Evolutionary conservation across 2,888 invertebrate species (phyloP), one percentile per base, ranked within the genome.

Genomic region (Lasius fuliginosus): DNA sequence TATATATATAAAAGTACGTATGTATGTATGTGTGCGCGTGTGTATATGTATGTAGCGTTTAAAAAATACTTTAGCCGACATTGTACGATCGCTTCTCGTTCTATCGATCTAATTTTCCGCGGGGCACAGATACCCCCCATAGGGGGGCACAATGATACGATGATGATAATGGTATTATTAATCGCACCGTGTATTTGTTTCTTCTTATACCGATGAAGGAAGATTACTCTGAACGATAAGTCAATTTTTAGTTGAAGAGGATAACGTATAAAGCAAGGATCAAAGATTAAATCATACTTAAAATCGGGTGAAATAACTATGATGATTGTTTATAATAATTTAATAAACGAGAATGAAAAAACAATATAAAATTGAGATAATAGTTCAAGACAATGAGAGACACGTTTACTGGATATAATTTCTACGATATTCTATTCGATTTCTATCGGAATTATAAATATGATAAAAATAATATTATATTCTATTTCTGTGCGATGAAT

Each of bases 71-170:
- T 49, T 33, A n/a, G 42, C 23, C 60, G 71, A 67, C 62, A 83
- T 83, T 84, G 77, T 84, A 64, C 82, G 83, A 89, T 89, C 74
- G 42, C 33, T 71, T 11, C 60, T 89, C 77, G 83, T 56, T 86
- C 75, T 67, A 74, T 79, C 85, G 46, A 79, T 76, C 60, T 82
- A 81, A 74, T 85, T 84, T 71, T 83, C 76, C 53, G 49, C 79
- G 18, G 40, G 60, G 30, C 23, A 42, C 6, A 60, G 62, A 58
- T 64, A 27, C 15, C 11, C 40, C 73, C 36, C 53, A 69, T n/a
- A 71, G 60, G 56, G 9, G 12, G 15, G 15, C 18, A 5, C 56
- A 23, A 23, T 12, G 58, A 36, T 23, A 8, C 58, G 18, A 58
- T 58, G 42, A 30, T 46, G 42, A 79, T 79, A 60, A 46, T 46